Evolutionary conservation across 2,888 invertebrate species (phyloP), one percentile per base, ranked within the genome.

Genomic region (Euzophera pinguis): DNA sequence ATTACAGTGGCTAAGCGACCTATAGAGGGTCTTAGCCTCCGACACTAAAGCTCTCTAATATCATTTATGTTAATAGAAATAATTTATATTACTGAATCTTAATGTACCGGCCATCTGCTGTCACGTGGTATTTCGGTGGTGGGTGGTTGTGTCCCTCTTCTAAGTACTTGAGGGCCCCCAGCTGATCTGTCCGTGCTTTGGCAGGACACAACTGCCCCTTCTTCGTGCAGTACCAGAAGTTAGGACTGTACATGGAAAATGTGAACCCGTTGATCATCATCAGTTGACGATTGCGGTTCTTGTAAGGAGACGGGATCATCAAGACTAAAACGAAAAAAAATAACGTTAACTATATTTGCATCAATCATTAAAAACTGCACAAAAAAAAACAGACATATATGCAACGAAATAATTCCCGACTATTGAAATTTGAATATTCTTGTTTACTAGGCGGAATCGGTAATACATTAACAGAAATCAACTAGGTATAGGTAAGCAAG

Each of bases 171-270:
- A 78, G 53, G 0, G 53, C 56, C 0, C 71, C 67, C 0, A 54
- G 45, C 0, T n/a, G 22, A n/a, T 65, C 59, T 0, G 75, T 78
- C 0, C 73, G 69, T 1, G 72, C 77, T 37, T 67, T 71, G 0
- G 75, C 74, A 1, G 53, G 47, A 55, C 81, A 81, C 0, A 67
- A 70, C 1, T 61, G 58, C 17, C 65, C 67, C 53, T 63, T 76
- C 59, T 75, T 79, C 1, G 80, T 78, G 42, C 81, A 82, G 50
- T 80, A 81, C 81, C 79, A 81, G 50, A 73, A 76, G 41, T 57
- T 62, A 3, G 69, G 69, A 0, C 55, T 65, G 52, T 75, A 78
- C 53, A 77, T 66, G 0, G 80, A 79, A 55, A 64, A 82, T 0
- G 81, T 79, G 47, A 63, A 80, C 0, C 75, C 72, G 50, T 79